Conservation (phyloP, 2,797 vertebrate genomes). For the Dipus sagitta region DNA sequence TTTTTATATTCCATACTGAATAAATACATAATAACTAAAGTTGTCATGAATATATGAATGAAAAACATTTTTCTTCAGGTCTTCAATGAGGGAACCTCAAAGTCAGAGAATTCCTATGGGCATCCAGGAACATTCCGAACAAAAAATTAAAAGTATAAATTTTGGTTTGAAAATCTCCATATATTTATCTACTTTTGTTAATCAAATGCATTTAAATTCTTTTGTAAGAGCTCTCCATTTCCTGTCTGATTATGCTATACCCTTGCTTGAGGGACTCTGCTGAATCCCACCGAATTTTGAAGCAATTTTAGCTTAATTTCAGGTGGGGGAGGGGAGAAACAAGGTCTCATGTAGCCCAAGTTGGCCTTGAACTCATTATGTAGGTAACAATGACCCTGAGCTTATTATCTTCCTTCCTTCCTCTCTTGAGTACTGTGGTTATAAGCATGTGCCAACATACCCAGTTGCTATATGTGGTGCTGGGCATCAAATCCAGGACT, state of each 20-base stretch:
- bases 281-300: neutral
- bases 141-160: conserved; percentile 5
- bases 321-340: no score
- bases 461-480: no score
- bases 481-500: no score
- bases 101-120: neutral
- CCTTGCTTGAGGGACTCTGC: neutral
- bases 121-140: neutral
- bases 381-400: no score
- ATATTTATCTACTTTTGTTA: neutral
- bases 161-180: neutral
- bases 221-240: neutral
- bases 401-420: no score
- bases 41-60: neutral
- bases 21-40: neutral
- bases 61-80: neutral
- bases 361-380: no score
- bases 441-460: no score
- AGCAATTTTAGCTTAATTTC: neutral
- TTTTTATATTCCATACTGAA: neutral
- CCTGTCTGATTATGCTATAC: neutral
- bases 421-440: no score
- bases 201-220: neutral
- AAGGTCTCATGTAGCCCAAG: no score
- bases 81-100: neutral